Percentiles rank a stretch among this genome's conserved stretches.
These are phyloP conservation scores for Drosophila trapezifrons DNA, from an alignment of 1,140 invertebrate genomes.

Conservation along the genomic window DNA sequence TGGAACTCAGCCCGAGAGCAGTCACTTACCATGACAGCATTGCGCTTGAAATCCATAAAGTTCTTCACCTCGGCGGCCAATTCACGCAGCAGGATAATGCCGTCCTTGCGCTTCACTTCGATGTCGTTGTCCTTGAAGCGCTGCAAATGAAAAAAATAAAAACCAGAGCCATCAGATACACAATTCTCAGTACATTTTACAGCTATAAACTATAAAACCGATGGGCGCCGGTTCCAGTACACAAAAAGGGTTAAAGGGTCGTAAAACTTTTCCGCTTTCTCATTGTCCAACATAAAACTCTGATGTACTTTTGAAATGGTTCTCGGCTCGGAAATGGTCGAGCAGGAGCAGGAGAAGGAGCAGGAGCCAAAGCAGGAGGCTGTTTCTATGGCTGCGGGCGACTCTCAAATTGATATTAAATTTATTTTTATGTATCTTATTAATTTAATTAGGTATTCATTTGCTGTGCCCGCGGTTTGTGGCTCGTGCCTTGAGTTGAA, in stretches of 20 bases:
- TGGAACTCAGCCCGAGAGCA: conserved; percentile 67
- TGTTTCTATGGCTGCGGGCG: conserved; percentile 31
- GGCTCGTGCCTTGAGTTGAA: not conserved
- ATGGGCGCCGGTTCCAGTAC: conserved; percentile 36
- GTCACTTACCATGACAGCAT: conserved; percentile 92
- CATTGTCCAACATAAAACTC: conserved; percentile 59
- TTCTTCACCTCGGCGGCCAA: conserved; percentile 94
- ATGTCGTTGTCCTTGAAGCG: conserved; percentile 91
- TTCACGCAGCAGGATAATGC: conserved; percentile 91
- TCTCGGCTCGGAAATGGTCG: not conserved
- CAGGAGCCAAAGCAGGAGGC: not conserved
- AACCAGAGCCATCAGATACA: conserved; percentile 43
- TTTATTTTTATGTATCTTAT: conserved; percentile 65
- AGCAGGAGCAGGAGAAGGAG: not conserved
- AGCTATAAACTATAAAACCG: conserved; percentile 66
- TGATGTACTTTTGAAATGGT: conserved; percentile 45
- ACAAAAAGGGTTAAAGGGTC: conserved; percentile 56
- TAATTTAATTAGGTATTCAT: conserved; percentile 64
- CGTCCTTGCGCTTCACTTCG: conserved; percentile 91
- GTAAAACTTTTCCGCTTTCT: conserved; percentile 65
- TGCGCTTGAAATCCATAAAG: conserved; percentile 95
- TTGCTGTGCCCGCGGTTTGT: conserved; percentile 17
- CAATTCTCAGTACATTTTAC: conserved; percentile 53
- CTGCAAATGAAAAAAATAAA: conserved; percentile 85
- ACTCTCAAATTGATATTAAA: conserved; percentile 56